phyloP scores from a whole-genome alignment of 2,113 vertebrate genomes.

The Clarias macrocephalus region DNA sequence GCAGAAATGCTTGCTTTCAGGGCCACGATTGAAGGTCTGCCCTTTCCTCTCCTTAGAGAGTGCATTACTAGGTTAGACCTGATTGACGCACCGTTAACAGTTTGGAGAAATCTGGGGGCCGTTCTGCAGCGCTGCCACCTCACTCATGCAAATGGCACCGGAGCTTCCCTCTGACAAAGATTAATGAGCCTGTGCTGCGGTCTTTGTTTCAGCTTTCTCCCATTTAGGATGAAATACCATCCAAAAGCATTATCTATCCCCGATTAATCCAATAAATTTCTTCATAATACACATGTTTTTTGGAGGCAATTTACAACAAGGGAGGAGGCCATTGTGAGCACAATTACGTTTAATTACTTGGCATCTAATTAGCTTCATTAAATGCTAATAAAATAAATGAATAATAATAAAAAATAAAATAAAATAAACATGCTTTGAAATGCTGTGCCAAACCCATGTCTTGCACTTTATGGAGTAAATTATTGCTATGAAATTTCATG shows the following conservation, averaged over 20 bases:
- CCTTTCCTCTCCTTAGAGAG: constrained; percentile 61
- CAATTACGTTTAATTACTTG: constrained; percentile 99
- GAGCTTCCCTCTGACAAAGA: constrained; percentile 98
- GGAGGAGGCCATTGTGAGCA: constrained; percentile 87
- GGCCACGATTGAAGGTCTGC: constrained; percentile 33
- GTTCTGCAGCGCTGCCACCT: constrained; percentile 89
- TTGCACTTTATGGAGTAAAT: constrained; percentile 87
- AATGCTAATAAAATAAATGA: constrained; percentile 99
- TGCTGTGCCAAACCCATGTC: constrained; percentile 82
- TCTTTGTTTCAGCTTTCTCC: constrained; percentile 97
- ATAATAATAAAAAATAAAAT: constrained; percentile 69
- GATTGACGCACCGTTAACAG: constrained; percentile 75
- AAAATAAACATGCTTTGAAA: constrained; percentile 81
- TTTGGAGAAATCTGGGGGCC: constrained; percentile 70
- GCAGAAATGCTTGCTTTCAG: constrained; percentile 60
- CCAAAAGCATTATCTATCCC: constrained; percentile 99
- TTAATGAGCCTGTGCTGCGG: constrained; percentile 96
- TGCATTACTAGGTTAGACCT: constrained; percentile 71
- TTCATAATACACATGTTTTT: constrained; percentile 92
- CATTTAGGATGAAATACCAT: constrained; percentile 99
- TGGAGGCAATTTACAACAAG: constrained; percentile 89
- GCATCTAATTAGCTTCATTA: constrained; percentile 99
- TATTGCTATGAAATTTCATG: constrained; percentile 87
- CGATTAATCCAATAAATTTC: constrained; percentile 97
- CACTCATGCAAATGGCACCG: constrained; percentile 98